These are phyloP conservation scores for Calyptomena viridis DNA, from an alignment of 2,113 vertebrate species.

Conservation along the genomic window DNA sequence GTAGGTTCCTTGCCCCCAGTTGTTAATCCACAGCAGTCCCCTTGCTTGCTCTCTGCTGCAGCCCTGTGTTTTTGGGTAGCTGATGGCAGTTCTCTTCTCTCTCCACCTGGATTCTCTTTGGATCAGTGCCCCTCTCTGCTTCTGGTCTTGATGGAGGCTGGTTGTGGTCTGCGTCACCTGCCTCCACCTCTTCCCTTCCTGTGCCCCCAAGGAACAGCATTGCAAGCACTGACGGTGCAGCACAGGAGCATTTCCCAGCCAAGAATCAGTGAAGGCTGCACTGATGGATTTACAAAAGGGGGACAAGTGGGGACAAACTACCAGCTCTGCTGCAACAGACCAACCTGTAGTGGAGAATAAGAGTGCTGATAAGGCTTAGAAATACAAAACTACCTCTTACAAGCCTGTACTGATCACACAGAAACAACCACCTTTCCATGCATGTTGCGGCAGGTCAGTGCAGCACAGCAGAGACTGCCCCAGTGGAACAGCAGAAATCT, in stretches of 20 bases:
- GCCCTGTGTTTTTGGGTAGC: not conserved
- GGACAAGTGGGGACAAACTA: accelerated
- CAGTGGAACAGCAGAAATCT: not conserved
- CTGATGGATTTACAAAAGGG: not conserved
- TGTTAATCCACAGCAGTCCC: not conserved
- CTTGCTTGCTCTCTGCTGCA: not conserved
- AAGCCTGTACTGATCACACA: not conserved
- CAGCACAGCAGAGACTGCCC: not conserved
- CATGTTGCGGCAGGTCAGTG: not conserved
- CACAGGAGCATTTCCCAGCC: not conserved
- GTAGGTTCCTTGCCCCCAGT: not conserved
- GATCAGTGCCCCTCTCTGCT: not conserved
- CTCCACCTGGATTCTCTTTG: not conserved
- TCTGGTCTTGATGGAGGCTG: not conserved
- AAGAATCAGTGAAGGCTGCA: accelerated
- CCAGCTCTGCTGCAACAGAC: not conserved
- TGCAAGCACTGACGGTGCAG: accelerated
- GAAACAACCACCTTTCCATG: not conserved
- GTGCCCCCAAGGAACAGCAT: not conserved
- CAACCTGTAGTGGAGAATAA: not conserved
- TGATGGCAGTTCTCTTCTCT: not conserved
- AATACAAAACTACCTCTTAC: not conserved
- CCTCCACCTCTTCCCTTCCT: not conserved
- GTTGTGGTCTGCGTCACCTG: not conserved
- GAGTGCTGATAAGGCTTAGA: not conserved